Evolutionary conservation across 2,888 invertebrate genomes (phyloP).

Genomic region (Nephrotoma appendiculata): DNA sequence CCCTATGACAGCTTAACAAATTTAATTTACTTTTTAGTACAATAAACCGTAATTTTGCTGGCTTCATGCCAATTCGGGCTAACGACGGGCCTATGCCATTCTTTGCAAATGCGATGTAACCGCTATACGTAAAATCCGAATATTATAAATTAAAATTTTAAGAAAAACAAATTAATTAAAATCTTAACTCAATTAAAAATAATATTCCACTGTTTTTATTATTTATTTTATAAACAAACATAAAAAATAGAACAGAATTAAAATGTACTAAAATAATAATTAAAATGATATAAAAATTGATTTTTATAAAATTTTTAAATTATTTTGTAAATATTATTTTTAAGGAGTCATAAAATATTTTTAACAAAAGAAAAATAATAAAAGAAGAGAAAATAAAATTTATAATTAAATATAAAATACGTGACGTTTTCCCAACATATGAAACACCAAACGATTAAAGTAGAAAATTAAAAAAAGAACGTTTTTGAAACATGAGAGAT

Average conservation of each 20-base stretch:
- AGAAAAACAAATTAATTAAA: background rate
- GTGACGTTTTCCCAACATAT: background rate
- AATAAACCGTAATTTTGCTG: background rate
- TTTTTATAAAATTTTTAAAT: background rate
- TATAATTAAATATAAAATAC: background rate
- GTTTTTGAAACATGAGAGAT: background rate
- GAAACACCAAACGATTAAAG: background rate
- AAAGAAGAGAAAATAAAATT: background rate
- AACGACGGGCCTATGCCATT: background rate
- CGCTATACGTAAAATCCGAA: background rate
- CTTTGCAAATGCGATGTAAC: background rate
- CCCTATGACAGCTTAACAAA: too few relatives aligned
- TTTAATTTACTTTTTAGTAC: background rate
- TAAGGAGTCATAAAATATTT: background rate
- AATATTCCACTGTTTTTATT: background rate
- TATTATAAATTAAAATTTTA: background rate
- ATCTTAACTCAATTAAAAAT: background rate
- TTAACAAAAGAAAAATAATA: background rate
- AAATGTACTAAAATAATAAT: background rate
- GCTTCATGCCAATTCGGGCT: background rate
- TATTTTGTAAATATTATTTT: background rate
- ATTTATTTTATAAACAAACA: background rate
- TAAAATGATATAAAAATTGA: background rate
- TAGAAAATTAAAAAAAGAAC: background rate
- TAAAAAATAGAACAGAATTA: background rate